phyloP scores from a whole-genome alignment of 1,140 invertebrate species.

The Dendrolimus kikuchii region DNA sequence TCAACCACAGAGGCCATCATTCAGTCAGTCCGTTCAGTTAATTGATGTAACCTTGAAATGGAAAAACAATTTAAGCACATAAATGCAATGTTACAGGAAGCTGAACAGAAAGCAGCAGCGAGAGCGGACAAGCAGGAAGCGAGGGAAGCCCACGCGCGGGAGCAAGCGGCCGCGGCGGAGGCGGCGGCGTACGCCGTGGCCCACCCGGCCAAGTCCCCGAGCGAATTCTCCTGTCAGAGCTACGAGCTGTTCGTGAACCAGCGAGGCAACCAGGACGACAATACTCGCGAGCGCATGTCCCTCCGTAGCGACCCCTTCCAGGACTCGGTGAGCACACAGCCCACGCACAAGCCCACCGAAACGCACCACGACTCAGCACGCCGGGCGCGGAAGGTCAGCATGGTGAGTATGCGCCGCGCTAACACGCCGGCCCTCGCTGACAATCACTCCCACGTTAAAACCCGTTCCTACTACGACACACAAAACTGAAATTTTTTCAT shows the following conservation, averaged over 20 bases:
- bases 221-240: conserved; percentile 90
- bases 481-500: neutral
- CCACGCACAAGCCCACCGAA: conserved; percentile 72
- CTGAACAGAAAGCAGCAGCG: conserved; percentile 84
- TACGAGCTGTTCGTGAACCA: conserved; percentile 92
- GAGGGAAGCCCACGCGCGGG: conserved; percentile 76
- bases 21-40: no score
- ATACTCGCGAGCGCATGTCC: conserved; percentile 92
- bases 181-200: conserved; percentile 76
- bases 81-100: conserved; percentile 74
- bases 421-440: conserved; percentile 35
- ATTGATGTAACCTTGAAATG: no score
- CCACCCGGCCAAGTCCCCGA: conserved; percentile 86
- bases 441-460: conserved; percentile 36
- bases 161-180: conserved; percentile 71
- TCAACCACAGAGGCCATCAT: no score
- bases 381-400: conserved; percentile 88
- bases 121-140: conserved; percentile 81
- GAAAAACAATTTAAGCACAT: neutral
- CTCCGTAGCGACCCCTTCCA: conserved; percentile 83
- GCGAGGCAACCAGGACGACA: conserved; percentile 87
- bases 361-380: conserved; percentile 74
- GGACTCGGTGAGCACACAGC: conserved; percentile 90
- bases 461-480: neutral
- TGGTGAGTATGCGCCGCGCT: conserved; percentile 79